phyloP scores from a whole-genome alignment of 2,113 vertebrate species.

The Pantherophis guttatus region DNA sequence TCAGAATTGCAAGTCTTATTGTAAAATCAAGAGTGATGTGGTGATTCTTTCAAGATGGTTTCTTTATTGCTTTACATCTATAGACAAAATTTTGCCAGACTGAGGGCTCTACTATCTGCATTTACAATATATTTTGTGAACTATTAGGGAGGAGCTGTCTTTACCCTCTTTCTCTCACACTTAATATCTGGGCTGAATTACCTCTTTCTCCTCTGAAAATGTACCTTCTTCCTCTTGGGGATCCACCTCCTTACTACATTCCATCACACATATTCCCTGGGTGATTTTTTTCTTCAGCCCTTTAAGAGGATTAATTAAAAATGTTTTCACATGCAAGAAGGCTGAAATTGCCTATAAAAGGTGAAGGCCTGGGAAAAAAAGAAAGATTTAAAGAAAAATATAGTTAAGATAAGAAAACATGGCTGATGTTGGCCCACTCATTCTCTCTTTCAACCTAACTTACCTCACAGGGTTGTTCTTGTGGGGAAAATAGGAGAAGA shows the following conservation, averaged over 20 bases:
- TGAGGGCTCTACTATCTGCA: background rate
- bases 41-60: background rate
- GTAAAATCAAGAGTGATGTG: background rate
- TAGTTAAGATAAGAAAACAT: background rate
- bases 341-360: background rate
- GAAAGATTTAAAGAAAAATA: background rate
- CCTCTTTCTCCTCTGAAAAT: background rate
- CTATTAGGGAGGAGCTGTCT: background rate
- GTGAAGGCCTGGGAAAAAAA: background rate
- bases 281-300: background rate
- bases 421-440: background rate
- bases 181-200: background rate
- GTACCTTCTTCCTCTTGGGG: background rate
- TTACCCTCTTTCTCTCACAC: background rate
- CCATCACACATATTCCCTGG: background rate
- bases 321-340: background rate
- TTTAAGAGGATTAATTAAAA: background rate
- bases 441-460: background rate
- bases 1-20: background rate
- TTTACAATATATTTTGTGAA: background rate
- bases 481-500: background rate
- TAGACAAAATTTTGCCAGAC: background rate
- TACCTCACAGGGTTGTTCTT: background rate
- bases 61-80: background rate
- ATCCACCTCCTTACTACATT: background rate